Conservation (phyloP, 64 coral and sea anemone genomes). For the Stichodactyla mertensii region DNA sequence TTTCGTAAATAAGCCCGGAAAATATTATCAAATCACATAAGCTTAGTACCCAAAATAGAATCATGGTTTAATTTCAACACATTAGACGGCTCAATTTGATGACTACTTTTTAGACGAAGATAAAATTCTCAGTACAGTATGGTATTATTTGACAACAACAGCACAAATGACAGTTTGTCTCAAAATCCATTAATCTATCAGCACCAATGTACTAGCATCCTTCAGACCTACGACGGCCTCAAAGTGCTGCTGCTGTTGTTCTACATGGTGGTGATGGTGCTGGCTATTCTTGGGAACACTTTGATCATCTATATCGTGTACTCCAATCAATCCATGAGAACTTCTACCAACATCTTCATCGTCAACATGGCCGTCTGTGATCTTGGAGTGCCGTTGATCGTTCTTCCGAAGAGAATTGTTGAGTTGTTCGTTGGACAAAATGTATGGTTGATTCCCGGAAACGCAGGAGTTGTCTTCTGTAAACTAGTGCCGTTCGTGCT, state of each 20-base stretch:
- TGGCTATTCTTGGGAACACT: background rate
- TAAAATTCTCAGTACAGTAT: background rate
- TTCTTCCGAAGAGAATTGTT: background rate
- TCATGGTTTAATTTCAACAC: no score
- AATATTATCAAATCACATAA: no score
- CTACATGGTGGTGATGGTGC: background rate
- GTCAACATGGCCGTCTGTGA: conserved; percentile 15
- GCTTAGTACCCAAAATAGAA: no score
- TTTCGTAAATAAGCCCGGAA: no score
- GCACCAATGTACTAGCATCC: background rate
- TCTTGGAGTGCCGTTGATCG: background rate
- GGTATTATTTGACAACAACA: background rate
- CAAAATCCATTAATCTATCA: background rate
- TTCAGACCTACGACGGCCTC: background rate
- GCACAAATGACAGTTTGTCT: background rate
- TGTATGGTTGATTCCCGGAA: background rate
- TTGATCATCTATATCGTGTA: conserved; percentile 15
- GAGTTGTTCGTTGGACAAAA: background rate
- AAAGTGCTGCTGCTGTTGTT: background rate
- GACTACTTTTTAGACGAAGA: no score
- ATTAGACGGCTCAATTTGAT: no score
- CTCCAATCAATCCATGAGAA: background rate
- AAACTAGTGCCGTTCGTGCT: background rate
- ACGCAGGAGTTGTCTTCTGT: background rate
- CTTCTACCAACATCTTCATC: background rate